These are phyloP conservation scores for Erebia epiphron DNA, from an alignment of 2,888 invertebrate species.

Conservation along the genomic window DNA sequence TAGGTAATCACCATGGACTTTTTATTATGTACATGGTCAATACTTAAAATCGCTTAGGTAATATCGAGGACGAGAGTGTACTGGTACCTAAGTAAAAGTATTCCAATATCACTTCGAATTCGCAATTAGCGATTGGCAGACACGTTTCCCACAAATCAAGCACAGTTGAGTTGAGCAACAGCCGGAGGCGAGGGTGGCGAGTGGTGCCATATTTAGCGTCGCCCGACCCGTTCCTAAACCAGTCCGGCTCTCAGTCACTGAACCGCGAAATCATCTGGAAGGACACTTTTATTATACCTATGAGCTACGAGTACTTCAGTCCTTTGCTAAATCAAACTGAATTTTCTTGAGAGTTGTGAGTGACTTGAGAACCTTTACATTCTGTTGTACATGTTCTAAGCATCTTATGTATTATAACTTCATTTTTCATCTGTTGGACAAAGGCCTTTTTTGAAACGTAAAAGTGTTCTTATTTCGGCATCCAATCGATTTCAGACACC, in stretches of 20 bases:
- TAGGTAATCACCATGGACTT: too few species aligned
- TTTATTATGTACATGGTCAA: background rate
- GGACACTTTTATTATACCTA: constrained; percentile 2
- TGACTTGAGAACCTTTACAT: too few species aligned
- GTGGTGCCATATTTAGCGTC: constrained; percentile 32
- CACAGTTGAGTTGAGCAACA: background rate
- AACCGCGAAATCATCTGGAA: constrained; percentile 32
- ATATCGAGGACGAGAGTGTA: background rate
- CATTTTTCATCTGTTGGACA: too few species aligned
- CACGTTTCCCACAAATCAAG: background rate
- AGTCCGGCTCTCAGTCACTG: constrained; percentile 34
- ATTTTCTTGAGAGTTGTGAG: background rate
- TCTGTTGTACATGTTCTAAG: too few species aligned
- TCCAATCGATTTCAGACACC: too few species aligned
- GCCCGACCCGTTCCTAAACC: constrained; percentile 32
- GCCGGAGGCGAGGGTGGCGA: constrained; percentile 4
- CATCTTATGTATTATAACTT: too few species aligned
- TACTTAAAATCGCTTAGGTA: background rate
- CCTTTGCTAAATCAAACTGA: too few species aligned
- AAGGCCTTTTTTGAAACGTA: too few species aligned
- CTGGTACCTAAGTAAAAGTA: background rate
- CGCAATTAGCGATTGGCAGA: background rate
- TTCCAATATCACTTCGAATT: background rate
- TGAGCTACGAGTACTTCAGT: background rate
- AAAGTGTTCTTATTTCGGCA: too few species aligned